These are phyloP conservation scores for Anguilla rostrata DNA, from an alignment of 2,113 vertebrate species.

Conservation along the genomic window DNA sequence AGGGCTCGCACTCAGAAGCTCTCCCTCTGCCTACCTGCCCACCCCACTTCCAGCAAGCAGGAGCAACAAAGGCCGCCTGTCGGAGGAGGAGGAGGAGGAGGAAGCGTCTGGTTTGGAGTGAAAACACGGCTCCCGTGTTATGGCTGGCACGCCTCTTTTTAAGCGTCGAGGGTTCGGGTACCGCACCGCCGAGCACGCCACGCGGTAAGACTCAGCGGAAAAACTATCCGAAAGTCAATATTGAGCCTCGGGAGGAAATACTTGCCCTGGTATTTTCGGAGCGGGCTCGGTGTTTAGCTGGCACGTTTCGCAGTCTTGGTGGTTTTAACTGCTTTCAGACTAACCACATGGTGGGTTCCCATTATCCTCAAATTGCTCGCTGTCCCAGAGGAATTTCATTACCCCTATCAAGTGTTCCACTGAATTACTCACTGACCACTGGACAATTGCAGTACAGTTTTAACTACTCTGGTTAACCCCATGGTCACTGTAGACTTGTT, in stretches of 20 bases:
- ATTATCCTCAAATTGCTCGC: background rate
- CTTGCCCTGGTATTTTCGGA: conserved; percentile 18
- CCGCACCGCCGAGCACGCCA: conserved; percentile 12
- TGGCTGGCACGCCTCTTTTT: conserved; percentile 33
- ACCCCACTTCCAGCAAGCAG: conserved; percentile 9
- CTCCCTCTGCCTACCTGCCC: conserved; percentile 54
- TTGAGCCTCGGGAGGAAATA: conserved; percentile 37
- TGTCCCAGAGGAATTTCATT: background rate
- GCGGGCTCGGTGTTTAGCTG: background rate
- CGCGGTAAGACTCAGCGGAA: conserved; percentile 29
- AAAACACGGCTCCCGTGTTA: conserved; percentile 52
- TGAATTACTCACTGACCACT: background rate
- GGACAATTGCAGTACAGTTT: too few relatives aligned
- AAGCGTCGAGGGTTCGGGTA: conserved; percentile 46
- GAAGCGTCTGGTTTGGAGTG: conserved; percentile 60
- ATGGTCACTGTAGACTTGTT: background rate
- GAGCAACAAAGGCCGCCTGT: conserved; percentile 42
- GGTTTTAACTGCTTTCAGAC: background rate
- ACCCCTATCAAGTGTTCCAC: background rate
- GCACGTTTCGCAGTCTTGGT: background rate
- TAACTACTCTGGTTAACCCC: background rate
- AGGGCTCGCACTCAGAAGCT: too few relatives aligned
- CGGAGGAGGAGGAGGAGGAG: conserved; percentile 59
- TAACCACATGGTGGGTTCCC: background rate
- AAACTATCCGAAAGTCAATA: conserved; percentile 31